phyloP scores from a whole-genome alignment of 1,140 invertebrate species.

The Panonychus citri region DNA sequence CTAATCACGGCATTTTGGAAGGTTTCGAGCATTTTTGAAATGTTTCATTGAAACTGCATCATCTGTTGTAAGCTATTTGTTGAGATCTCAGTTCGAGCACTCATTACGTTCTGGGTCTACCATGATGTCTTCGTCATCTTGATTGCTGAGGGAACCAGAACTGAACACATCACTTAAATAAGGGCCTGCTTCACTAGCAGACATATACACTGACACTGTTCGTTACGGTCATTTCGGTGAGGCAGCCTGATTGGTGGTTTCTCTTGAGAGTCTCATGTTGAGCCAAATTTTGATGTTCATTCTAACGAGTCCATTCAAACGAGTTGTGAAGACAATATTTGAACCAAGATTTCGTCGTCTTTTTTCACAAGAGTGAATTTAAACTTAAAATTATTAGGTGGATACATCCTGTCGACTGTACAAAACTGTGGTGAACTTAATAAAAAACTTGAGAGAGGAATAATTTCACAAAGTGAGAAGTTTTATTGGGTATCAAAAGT shows the following conservation, averaged over 20 bases:
- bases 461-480: neutral
- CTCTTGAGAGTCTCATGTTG: neutral
- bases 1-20: neutral
- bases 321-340: neutral
- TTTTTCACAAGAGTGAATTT: neutral
- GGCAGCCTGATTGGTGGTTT: neutral
- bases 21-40: neutral
- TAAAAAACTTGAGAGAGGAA: neutral
- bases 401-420: neutral
- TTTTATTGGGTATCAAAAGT: neutral
- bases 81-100: too few species aligned
- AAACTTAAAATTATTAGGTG: neutral
- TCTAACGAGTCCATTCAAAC: neutral
- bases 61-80: neutral
- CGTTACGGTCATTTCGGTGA: neutral
- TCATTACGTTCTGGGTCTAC: too few species aligned
- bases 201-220: neutral
- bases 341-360: neutral
- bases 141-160: neutral
- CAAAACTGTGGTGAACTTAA: too few species aligned
- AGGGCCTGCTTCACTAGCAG: neutral
- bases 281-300: neutral
- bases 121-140: neutral
- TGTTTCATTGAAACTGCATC: neutral
- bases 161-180: neutral